Evolutionary conservation across 2,888 invertebrate genomes (phyloP).

Genomic region (Criorhina ranunculi): DNA sequence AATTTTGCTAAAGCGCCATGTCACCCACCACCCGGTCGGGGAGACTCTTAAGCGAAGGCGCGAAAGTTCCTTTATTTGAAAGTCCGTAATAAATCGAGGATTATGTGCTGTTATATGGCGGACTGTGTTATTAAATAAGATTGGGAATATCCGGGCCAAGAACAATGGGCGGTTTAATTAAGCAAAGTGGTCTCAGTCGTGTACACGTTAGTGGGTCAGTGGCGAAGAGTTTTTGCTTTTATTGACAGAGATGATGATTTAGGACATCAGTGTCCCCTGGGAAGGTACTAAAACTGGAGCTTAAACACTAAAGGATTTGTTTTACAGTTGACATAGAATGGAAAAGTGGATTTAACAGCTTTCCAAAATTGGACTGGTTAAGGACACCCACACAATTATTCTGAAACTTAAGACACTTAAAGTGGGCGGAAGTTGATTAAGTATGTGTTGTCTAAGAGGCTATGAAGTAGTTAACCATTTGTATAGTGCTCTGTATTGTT

Average conservation of each 20-base stretch:
- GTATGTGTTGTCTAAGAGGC: too few species aligned
- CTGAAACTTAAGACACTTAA: neutral
- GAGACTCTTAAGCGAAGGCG: conserved; percentile 30
- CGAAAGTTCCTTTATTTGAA: conserved; percentile 45
- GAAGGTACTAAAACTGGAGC: conserved; percentile 30
- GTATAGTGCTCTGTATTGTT: too few species aligned
- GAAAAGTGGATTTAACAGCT: conserved; percentile 40
- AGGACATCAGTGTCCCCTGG: conserved; percentile 12
- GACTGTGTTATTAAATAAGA: conserved; percentile 62
- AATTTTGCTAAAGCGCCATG: conserved; percentile 34
- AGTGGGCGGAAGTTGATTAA: too few species aligned
- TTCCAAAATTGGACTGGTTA: conserved; percentile 25
- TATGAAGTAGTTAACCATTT: too few species aligned
- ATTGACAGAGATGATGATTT: conserved; percentile 34
- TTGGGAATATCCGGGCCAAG: conserved; percentile 31
- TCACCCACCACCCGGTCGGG: neutral
- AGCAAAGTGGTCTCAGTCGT: conserved; percentile 45
- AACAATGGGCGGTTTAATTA: conserved; percentile 62
- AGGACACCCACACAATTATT: conserved; percentile 16
- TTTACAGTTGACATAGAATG: neutral
- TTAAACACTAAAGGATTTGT: conserved; percentile 25
- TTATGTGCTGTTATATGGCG: conserved; percentile 58
- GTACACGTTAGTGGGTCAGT: conserved; percentile 11
- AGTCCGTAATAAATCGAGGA: conserved; percentile 53
- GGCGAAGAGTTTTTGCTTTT: neutral